Base-by-base conservation (phyloP, 2,113 vertebrate genomes). In the Phaetusa simplex region DNA sequence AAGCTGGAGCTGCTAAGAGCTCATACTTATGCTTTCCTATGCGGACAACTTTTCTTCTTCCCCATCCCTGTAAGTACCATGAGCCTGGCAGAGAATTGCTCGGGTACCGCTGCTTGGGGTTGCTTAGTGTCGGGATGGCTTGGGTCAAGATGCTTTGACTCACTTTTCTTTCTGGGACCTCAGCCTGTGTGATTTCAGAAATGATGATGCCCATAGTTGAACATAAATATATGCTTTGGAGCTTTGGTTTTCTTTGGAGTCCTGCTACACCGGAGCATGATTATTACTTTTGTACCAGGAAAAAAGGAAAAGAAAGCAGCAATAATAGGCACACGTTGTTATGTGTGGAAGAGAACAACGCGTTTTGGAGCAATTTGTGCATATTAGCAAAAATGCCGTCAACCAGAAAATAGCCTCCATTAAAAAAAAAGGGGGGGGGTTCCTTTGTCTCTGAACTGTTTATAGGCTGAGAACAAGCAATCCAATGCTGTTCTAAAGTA, bases 361-460 rank as follows among this genome's bases (percentile, higher is more conserved):
- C 17, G 5, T 93, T 96, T 95, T 86, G 36, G 56, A 90, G 56
- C 59, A 78, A 92, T 93, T 94, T 93, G 79, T 81, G 61, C 50
- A 26, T 67, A 93, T 88, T 95, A 81, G 14, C 49, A 82, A 87
- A 92, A 53, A 76, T 79, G 55, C 50, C 23, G 0, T 80, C 70
- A 76, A 38, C 16, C 40, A 95, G 82, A 86, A 97, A 97, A 96
- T 74, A 86, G 45, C 40, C 32, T 66, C 72, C 64, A 70, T 95
- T 88, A 52, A 36, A 62, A 80, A 64, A 83, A 47, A 24, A 7
- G 8, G 14, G 8, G 8, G 34, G 12, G 32, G 10, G 77, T 94
- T 59, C 27, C 81, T 92, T 93, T 92, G 61, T 90, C 58, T 91
- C 78, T 69, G 56, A 49, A 15, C 1, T 13, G n/a, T 66, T 84